Percentiles rank a stretch among this genome's conserved stretches.
Conservation (phyloP, 2,888 invertebrate species). For the Andrena chrysosceles region DNA sequence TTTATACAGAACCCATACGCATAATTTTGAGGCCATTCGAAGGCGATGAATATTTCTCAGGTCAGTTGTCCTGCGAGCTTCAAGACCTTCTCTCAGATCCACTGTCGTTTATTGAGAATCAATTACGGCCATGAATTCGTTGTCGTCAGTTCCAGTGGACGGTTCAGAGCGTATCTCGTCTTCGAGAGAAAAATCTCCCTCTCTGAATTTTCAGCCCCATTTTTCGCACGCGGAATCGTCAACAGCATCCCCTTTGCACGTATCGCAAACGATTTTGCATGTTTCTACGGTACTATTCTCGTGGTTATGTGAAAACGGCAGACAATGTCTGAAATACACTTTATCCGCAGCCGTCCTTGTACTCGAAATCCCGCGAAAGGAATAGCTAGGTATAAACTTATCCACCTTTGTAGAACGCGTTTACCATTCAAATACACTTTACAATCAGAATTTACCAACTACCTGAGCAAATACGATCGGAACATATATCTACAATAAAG, state of each 20-base stretch:
- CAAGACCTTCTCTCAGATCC: constrained; percentile 4
- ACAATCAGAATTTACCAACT: not conserved
- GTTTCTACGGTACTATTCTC: not conserved
- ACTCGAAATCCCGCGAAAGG: not conserved
- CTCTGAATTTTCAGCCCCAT: constrained; percentile 11
- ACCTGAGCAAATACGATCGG: not conserved
- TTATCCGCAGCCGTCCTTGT: not conserved
- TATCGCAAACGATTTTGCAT: not conserved
- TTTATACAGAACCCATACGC: constrained; percentile 25
- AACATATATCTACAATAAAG: not conserved
- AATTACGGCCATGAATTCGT: constrained; percentile 39
- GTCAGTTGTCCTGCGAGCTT: constrained; percentile 38
- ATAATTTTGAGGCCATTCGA: constrained; percentile 33
- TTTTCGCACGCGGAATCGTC: not conserved
- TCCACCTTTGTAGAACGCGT: not conserved
- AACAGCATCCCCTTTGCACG: not conserved
- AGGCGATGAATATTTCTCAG: constrained; percentile 43
- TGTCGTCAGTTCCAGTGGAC: constrained; percentile 23
- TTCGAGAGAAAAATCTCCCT: not conserved
- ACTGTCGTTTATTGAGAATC: constrained; percentile 36
- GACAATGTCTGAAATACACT: not conserved
- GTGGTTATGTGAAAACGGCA: not conserved
- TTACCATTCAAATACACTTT: not conserved
- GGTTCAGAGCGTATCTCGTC: not conserved
- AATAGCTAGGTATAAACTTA: not conserved